A percentile compares a stretch with the other conserved stretches of the same genome.
These are phyloP conservation scores for Gnathonemus longibarbis DNA, from an alignment of 2,113 vertebrate species.

Conservation along the genomic window DNA sequence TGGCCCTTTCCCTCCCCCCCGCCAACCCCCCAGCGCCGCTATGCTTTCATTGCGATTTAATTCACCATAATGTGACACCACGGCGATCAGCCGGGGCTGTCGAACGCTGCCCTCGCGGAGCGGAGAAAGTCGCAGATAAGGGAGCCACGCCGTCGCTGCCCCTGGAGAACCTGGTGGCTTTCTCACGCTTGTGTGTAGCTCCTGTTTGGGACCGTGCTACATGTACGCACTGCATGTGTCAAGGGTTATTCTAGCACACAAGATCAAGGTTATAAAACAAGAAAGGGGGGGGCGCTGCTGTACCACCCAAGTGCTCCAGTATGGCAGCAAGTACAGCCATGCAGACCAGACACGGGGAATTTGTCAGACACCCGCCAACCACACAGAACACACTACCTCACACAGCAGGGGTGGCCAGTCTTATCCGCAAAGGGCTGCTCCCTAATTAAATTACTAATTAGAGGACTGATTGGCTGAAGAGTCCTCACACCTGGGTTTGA, in stretches of 20 bases:
- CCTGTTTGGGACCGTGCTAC: neutral
- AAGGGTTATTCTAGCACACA: no score
- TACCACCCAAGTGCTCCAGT: neutral
- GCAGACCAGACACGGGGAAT: neutral
- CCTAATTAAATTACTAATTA: no score
- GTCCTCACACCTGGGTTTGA: no score
- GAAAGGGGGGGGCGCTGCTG: neutral
- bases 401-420: neutral
- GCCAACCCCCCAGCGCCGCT: neutral
- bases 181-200: neutral
- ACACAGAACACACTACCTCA: no score
- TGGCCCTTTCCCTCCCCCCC: neutral
- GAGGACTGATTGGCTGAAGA: no score
- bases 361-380: neutral
- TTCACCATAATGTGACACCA: neutral
- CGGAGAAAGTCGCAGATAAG: neutral
- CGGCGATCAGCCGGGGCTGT: neutral
- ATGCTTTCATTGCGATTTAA: constrained; percentile 5
- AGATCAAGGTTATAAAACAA: neutral
- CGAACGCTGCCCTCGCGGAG: neutral
- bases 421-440: no score
- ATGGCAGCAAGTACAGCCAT: neutral
- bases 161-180: neutral
- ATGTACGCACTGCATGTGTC: neutral
- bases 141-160: neutral